Evolutionary conservation across 1,140 invertebrate species (phyloP), one percentile per base, ranked within the genome.

Genomic region (Brachionus sp.): DNA sequence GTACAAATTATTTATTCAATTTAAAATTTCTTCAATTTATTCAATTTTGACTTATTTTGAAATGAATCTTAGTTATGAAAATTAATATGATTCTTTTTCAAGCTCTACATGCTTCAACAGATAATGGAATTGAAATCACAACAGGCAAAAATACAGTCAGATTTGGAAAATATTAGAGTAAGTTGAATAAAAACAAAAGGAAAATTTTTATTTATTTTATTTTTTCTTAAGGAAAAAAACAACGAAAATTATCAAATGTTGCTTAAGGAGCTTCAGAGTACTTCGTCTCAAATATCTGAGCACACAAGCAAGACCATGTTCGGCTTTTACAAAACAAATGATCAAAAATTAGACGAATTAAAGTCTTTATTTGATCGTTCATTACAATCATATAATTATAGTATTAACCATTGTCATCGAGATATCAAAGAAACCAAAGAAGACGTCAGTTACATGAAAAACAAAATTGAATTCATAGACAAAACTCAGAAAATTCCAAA

Each of bases 401-500:
- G 57, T 62, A 25, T 80, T 10, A 80, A 39, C 12, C 77, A 62
- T 66, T 62, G 50, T 44, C 46, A 62, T 35, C 19, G 77, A 23
- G 77, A 80, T 19, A 42, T 80, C 19, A 80, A 80, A 33, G 77
- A 80, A 23, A 42, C 33, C 23, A 80, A 80, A 66, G 77, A 80
- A 19, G 77, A 80, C 35, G 46, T 80, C 9, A 80, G 35, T 29
- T 80, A 62, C 19, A 62, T 80, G n/a, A 80, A 80, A 35, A 80
- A 62, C 39, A 57, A 80, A 66, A 62, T 80, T 12, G 77, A 80
- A 57, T 62, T 80, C 5, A 66, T 80, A 29, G 77, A 80, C 12
- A 80, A 80, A 62, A 25, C 23, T 66, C 50, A 57, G 16, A 80
- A 80, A 44, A 62, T 62, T 42, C 77, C 33, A 5, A 80, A 62